Evolutionary conservation across 2,113 vertebrate species (phyloP), one percentile per base, ranked within the genome.

Genomic region (Baryphthengus martii): DNA sequence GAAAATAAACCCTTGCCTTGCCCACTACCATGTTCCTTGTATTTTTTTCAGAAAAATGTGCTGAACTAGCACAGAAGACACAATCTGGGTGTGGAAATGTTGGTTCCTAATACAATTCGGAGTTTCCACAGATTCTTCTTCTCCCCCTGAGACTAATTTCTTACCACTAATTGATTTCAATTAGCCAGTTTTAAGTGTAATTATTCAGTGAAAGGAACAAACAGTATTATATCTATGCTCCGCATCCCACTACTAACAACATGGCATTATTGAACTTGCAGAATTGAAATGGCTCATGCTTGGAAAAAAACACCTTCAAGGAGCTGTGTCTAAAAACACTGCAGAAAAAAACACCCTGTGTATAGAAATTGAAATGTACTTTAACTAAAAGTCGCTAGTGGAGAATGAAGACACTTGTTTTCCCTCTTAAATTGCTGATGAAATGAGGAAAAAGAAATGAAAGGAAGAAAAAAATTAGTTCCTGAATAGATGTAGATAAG

Each of bases 171-270:
- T 87, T 93, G 92, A 95, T 92, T 93, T 49, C 39, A 85, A 89
- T 96, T 94, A 95, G 86, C 68, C 37, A 84, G 73, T 71, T 90
- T 78, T 78, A 96, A 94, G 61, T 67, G 52, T 86, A 96, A 94
- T 95, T 95, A 92, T 92, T 96, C 79, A 75, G 79, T 65, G 52
- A 90, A 65, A 93, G 88, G 84, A 93, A 81, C 47, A 92, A 88
- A 90, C 28, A 74, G 68, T 23, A 74, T 90, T 95, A 81, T 53
- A 92, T 53, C 76, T 90, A 13, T 59, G 44, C 68, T 93, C 62
- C 90, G 39, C 44, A 84, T 55, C 59, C 66, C 37, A 49, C 88
- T 65, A 75, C 90, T 90, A 65, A 65, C 67, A 92, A 44, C 56
- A 33, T 10, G 25, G 73, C 37, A 62, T 84, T 95, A 89, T 65